These are phyloP conservation scores for Romanogobio albipinnatus DNA, from an alignment of 2,113 vertebrate species.

Conservation along the genomic window DNA sequence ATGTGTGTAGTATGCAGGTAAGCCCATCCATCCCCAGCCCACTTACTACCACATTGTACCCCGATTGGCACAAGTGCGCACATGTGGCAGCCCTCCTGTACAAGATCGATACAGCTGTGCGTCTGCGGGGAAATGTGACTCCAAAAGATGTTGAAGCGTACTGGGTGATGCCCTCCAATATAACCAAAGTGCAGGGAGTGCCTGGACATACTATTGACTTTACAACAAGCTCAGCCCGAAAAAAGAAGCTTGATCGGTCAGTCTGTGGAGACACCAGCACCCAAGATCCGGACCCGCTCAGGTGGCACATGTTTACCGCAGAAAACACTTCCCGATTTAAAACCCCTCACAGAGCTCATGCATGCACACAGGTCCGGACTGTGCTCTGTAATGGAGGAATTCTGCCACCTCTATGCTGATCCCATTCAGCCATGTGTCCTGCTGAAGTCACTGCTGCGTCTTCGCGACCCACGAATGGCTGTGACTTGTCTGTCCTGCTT, in stretches of 20 bases:
- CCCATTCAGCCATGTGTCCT: conserved; percentile 1
- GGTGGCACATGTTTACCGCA: conserved; percentile 1
- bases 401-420: conserved; percentile 1
- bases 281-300: background rate
- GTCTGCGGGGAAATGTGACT: background rate
- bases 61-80: background rate
- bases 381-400: conserved; percentile 11
- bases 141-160: conserved; percentile 22
- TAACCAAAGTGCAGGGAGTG: conserved; percentile 14
- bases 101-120: too few species aligned
- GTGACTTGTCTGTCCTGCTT: conserved; percentile 12
- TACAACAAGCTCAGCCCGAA: conserved; percentile 5
- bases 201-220: conserved; percentile 11
- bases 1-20: too few species aligned
- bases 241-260: background rate
- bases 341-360: too few species aligned
- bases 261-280: conserved; percentile 4
- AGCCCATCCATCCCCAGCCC: too few species aligned
- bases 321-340: conserved; percentile 58
- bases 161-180: conserved; percentile 14
- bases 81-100: too few species aligned
- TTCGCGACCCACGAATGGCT: conserved; percentile 1
- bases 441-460: background rate
- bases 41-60: too few species aligned
- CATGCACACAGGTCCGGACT: background rate